phyloP scores from a whole-genome alignment of 2,113 vertebrate species.

The Dipodomys spectabilis region DNA sequence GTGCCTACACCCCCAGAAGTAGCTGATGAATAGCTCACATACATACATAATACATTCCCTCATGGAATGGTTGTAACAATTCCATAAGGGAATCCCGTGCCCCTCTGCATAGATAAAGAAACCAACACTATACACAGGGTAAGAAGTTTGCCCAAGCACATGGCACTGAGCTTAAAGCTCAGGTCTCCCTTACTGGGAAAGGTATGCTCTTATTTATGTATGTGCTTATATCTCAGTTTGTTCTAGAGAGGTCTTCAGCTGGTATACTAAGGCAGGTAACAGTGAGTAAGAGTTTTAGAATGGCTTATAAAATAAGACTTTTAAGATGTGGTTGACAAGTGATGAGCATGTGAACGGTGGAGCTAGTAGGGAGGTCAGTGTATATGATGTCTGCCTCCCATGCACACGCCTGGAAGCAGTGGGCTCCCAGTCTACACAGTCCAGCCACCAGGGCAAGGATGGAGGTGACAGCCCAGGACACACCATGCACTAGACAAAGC shows the following conservation, averaged over 20 bases:
- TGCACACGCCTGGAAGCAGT: not conserved
- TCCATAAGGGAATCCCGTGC: no score
- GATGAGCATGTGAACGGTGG: not conserved
- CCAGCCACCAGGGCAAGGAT: rapidly evolving
- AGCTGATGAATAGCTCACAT: not conserved
- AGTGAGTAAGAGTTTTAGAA: not conserved
- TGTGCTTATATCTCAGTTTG: not conserved
- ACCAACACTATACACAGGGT: not conserved
- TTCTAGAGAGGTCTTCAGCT: not conserved
- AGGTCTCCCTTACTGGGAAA: not conserved
- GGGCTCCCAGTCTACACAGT: not conserved
- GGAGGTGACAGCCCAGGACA: rapidly evolving
- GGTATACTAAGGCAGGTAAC: not conserved
- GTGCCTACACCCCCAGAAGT: not conserved
- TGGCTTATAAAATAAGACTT: not conserved
- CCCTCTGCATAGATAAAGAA: not conserved
- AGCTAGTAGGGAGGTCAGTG: not conserved
- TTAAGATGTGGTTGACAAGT: not conserved
- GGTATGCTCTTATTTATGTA: not conserved
- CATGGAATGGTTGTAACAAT: no score
- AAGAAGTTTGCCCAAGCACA: not conserved
- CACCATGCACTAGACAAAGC: rapidly evolving
- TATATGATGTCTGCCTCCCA: rapidly evolving
- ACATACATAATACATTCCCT: not conserved
- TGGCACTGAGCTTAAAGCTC: not conserved